These are phyloP conservation scores for Lottia scabra DNA, from an alignment of 2,888 invertebrate species.

Conservation along the genomic window DNA sequence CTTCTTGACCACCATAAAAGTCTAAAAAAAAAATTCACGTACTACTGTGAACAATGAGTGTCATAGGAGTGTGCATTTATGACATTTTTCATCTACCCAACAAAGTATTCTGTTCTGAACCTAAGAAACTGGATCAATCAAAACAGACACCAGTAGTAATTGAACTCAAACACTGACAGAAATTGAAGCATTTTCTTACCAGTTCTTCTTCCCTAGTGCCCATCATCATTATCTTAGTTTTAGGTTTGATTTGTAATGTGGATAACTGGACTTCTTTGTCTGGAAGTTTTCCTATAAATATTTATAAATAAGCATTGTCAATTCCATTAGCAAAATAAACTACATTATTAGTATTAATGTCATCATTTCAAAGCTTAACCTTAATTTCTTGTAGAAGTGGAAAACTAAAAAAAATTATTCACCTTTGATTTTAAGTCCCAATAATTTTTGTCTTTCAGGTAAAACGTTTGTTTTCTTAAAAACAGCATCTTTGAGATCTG, in stretches of 20 bases:
- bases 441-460: slow-evolving; percentile 91
- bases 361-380: too few relatives aligned
- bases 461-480: slow-evolving; percentile 89
- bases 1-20: too few relatives aligned
- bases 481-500: slow-evolving; percentile 85
- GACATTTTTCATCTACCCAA: too few relatives aligned
- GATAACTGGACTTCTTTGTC: slow-evolving; percentile 83
- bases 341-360: too few relatives aligned
- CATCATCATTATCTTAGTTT: slow-evolving; percentile 96
- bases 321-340: neutral
- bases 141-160: too few relatives aligned
- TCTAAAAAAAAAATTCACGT: too few relatives aligned
- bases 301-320: neutral
- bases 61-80: too few relatives aligned
- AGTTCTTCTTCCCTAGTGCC: slow-evolving; percentile 90
- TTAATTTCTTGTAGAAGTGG: too few relatives aligned
- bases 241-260: slow-evolving; percentile 83
- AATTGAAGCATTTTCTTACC: slow-evolving; percentile 35
- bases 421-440: slow-evolving; percentile 95
- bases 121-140: too few relatives aligned
- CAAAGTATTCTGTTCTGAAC: too few relatives aligned
- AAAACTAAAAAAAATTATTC: slow-evolving; percentile 31
- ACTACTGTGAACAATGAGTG: too few relatives aligned
- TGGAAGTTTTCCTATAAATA: slow-evolving; percentile 81
- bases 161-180: too few relatives aligned